Evolutionary conservation across 2,113 vertebrate genomes (phyloP), one percentile per base, ranked within the genome.

Genomic region (Mustela lutreola): DNA sequence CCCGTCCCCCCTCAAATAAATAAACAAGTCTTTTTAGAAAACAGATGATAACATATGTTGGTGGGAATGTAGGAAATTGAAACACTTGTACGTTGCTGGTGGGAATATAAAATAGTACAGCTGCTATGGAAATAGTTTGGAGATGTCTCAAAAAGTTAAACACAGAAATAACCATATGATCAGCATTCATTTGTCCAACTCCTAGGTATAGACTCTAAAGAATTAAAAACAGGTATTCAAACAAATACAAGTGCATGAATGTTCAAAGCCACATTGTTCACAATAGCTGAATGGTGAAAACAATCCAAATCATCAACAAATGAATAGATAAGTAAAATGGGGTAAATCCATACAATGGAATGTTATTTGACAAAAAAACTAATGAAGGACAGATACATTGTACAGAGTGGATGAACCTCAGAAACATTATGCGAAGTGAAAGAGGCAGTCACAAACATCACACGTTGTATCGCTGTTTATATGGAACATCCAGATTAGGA

Each of bases 181-280:
- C 50, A 56, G 26, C 53, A 75, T 91, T 70, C n/a, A 91, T 80
- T 70, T 81, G 63, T 42, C 11, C 19, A 14, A 42, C 45, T 48
- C 42, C 26, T 76, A 85, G 56, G 22, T 65, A 86, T 78, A 67
- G 24, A 9, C 15, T 14, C 63, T 36, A 63, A 85, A 85, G 24
- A 85, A 85, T 76, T 85, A 85, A 93, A 76, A 93, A 36, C 33
- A 85, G 24, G 42, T 83, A 50, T 93, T 85, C 26, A 92, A 48
- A 33, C 8, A 58, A 70, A 94, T 28, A 88, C 2, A 5, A n/a
- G 36, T n/a, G 48, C n/a, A 56, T 45, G 39, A 58, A 70, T 42
- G 21, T 80, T 94, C 22, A 79, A 3, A 87, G 73, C 36, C 26
- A 1, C 19, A 19, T 42, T 94, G 3, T 79, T 87, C 50, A 79